Conservation (phyloP, 2,797 vertebrate species). For the Selene dorsalis region DNA sequence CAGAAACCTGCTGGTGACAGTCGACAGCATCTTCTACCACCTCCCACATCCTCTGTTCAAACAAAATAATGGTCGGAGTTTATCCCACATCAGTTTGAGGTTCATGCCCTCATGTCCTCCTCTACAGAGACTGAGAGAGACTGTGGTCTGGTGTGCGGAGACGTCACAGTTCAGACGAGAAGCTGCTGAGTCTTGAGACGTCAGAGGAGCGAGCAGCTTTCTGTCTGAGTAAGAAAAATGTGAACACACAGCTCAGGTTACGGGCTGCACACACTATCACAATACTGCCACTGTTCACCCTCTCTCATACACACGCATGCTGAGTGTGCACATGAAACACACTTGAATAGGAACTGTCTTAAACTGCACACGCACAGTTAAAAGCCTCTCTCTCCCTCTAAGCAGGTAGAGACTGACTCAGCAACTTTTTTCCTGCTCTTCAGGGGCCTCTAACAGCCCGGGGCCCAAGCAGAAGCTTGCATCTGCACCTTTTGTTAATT, state of each 20-base stretch:
- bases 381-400: background rate
- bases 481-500: too few species aligned
- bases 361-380: background rate
- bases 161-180: background rate
- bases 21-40: too few species aligned
- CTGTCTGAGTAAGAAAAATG: slow-evolving; percentile 38
- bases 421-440: slow-evolving; percentile 10
- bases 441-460: too few species aligned
- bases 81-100: too few species aligned
- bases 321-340: background rate
- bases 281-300: slow-evolving; percentile 48
- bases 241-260: slow-evolving; percentile 27
- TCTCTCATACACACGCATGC: background rate
- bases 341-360: background rate
- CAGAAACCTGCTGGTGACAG: too few species aligned
- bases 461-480: too few species aligned
- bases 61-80: too few species aligned
- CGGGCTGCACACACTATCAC: slow-evolving; percentile 20
- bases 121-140: background rate
- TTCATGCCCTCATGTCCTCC: background rate
- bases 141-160: too few species aligned
- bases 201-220: background rate
- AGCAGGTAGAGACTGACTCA: slow-evolving; percentile 24
- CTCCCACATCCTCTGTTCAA: too few species aligned
- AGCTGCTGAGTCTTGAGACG: slow-evolving; percentile 5